Evolutionary conservation across 1,140 invertebrate genomes (phyloP).

Genomic region (Callitettix versicolor): DNA sequence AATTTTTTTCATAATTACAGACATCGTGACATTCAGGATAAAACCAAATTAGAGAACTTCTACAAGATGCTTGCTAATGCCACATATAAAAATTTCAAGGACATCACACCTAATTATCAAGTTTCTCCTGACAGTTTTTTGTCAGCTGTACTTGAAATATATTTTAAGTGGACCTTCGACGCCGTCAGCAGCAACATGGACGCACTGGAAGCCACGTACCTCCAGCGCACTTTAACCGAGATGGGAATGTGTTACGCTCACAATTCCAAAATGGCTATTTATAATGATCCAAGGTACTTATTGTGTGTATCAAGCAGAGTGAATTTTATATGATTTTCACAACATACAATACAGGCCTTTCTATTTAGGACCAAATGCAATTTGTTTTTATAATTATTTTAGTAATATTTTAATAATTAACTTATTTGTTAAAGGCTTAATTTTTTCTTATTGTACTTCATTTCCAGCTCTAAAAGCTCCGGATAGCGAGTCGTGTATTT

Average conservation of each 20-base stretch:
- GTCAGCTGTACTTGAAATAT: slow-evolving; percentile 34
- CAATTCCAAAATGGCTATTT: slow-evolving; percentile 49
- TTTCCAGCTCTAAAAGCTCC: no score
- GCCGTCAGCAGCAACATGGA: slow-evolving; percentile 23
- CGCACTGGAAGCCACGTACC: background rate
- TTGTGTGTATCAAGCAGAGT: no score
- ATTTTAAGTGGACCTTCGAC: slow-evolving; percentile 15
- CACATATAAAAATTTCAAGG: slow-evolving; percentile 44
- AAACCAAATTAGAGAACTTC: background rate
- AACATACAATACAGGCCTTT: no score
- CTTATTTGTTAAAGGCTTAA: no score
- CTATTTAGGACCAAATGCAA: no score
- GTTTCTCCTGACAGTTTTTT: slow-evolving; percentile 43
- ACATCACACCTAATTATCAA: slow-evolving; percentile 36
- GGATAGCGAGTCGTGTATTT: no score
- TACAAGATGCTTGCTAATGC: slow-evolving; percentile 28
- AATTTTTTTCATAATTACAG: no score
- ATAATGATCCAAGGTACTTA: slow-evolving; percentile 48
- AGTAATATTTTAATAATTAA: no score
- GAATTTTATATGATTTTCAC: no score
- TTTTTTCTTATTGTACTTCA: no score
- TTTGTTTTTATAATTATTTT: no score
- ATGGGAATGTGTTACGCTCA: slow-evolving; percentile 53
- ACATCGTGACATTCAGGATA: background rate
- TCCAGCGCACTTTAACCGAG: slow-evolving; percentile 42